Percentiles rank a stretch among this genome's conserved stretches.
Evolutionary conservation across 2,113 vertebrate genomes (phyloP).

Genomic region (Leuciscus idus): DNA sequence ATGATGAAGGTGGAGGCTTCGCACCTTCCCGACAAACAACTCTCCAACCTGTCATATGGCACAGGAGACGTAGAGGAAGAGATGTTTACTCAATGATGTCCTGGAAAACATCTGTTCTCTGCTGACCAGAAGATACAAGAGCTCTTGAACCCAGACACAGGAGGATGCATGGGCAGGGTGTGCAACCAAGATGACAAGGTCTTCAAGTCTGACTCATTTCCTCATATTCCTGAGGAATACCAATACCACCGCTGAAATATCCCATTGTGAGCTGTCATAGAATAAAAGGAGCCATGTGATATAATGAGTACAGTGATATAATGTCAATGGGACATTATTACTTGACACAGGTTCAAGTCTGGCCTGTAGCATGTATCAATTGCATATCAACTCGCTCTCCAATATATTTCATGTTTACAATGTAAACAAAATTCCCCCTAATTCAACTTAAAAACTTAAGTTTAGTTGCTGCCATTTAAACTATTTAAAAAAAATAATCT

Average conservation of each 20-base stretch:
- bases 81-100: constrained; percentile 18
- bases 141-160: constrained; percentile 25
- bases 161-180: not conserved
- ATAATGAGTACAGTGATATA: not conserved
- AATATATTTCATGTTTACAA: not conserved
- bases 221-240: not conserved
- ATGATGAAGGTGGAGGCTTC: constrained; percentile 44
- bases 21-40: constrained; percentile 36
- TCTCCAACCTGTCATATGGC: not conserved
- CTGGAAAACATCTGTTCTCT: constrained; percentile 54
- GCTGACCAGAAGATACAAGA: constrained; percentile 38
- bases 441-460: too few relatives aligned
- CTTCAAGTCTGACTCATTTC: constrained; percentile 10
- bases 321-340: not conserved
- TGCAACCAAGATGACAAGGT: not conserved
- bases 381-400: not conserved
- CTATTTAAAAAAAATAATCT: too few relatives aligned
- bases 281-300: not conserved
- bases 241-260: not conserved
- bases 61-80: not conserved
- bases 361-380: not conserved
- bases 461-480: too few relatives aligned
- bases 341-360: not conserved
- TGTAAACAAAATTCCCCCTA: too few relatives aligned
- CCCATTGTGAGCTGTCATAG: not conserved